Percentiles rank a stretch among this genome's conserved stretches.
These are phyloP conservation scores for Troglohyphantes excavatus DNA, from an alignment of 2,888 invertebrate species.

Conservation along the genomic window DNA sequence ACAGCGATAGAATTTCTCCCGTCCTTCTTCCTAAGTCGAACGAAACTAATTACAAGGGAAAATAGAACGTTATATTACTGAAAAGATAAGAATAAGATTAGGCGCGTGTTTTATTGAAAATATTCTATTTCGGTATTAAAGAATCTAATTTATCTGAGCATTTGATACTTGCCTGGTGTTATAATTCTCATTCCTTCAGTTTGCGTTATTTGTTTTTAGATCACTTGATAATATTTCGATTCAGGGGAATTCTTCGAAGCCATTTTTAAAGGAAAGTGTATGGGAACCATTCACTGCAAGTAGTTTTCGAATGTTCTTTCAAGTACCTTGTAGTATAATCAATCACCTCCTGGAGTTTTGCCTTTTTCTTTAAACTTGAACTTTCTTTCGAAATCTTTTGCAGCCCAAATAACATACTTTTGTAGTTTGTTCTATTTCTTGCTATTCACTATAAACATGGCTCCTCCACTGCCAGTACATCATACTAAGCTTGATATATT, in stretches of 20 bases:
- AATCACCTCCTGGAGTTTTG: neutral
- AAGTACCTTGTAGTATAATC: neutral
- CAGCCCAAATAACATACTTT: neutral
- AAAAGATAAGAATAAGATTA: neutral
- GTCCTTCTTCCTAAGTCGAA: neutral
- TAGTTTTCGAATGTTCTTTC: neutral
- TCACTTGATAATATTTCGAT: neutral
- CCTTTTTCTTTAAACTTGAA: neutral
- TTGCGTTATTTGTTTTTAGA: neutral
- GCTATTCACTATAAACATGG: too few species aligned
- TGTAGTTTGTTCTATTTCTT: too few species aligned
- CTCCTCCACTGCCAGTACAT: too few species aligned
- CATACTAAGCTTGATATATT: too few species aligned
- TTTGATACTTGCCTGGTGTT: neutral
- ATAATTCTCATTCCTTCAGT: neutral
- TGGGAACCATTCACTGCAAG: neutral
- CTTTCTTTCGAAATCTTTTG: neutral
- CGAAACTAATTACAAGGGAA: slow-evolving; percentile 1
- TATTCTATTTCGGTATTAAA: neutral
- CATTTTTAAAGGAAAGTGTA: neutral
- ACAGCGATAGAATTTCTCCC: neutral
- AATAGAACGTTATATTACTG: neutral
- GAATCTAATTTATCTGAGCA: slow-evolving; percentile 5
- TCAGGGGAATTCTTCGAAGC: neutral
- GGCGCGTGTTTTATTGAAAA: neutral